These are phyloP conservation scores for Oceanodroma tethys DNA, from an alignment of 2,113 vertebrate genomes.

Conservation along the genomic window DNA sequence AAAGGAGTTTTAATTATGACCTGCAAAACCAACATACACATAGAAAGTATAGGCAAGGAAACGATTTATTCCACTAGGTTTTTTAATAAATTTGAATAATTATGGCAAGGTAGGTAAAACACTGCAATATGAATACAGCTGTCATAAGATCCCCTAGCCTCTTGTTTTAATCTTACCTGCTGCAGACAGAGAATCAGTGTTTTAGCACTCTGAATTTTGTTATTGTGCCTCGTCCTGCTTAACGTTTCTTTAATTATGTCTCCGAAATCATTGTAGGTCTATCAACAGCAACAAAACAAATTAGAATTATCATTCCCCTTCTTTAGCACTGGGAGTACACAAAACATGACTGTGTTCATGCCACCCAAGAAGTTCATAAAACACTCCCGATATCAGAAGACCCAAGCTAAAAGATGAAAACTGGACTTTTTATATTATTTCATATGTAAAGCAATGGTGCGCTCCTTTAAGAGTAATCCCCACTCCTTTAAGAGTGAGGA, in stretches of 20 bases:
- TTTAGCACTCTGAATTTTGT: conserved; percentile 83
- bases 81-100: neutral
- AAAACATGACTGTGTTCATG: neutral
- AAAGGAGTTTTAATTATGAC: neutral
- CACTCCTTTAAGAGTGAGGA: too few relatives aligned
- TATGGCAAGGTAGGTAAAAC: neutral
- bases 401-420: neutral
- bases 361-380: neutral
- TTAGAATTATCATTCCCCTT: neutral
- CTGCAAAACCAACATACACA: neutral
- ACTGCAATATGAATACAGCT: neutral
- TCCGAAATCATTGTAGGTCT: conserved; percentile 86
- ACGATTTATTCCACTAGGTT: neutral
- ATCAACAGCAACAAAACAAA: conserved; percentile 10
- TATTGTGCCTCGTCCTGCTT: conserved; percentile 79
- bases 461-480: neutral
- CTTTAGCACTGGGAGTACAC: neutral
- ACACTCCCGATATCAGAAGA: neutral
- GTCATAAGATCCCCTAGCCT: neutral
- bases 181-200: conserved; percentile 84
- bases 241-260: conserved; percentile 91
- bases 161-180: conserved; percentile 77
- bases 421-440: neutral
- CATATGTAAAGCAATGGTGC: neutral
- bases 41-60: neutral